These are phyloP conservation scores for Lithophane leautieri DNA, from an alignment of 2,888 invertebrate genomes.

Conservation along the genomic window DNA sequence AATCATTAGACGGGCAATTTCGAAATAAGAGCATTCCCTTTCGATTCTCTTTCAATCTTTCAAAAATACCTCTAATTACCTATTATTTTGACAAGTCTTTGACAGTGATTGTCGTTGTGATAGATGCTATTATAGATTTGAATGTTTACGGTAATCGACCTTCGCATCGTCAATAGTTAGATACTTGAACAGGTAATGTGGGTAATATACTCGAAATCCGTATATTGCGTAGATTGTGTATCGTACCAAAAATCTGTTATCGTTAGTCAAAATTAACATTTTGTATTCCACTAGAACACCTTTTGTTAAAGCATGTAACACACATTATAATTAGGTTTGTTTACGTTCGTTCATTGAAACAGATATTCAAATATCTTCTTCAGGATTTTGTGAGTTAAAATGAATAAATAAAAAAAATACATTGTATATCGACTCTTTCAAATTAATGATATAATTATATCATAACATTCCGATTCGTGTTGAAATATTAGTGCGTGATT, in stretches of 20 bases:
- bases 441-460: neutral
- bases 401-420: neutral
- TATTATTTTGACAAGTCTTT: neutral
- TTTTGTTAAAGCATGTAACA: constrained; percentile 18
- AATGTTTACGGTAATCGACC: neutral
- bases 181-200: neutral
- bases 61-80: no score
- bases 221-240: neutral
- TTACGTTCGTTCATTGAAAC: neutral
- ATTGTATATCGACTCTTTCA: neutral
- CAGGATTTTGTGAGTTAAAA: neutral
- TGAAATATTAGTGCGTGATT: neutral
- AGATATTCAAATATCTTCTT: neutral
- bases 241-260: neutral
- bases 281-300: neutral
- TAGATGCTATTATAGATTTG: neutral
- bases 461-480: neutral
- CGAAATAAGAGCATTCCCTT: no score
- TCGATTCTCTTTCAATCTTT: no score
- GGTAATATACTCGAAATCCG: neutral
- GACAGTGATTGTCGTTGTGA: neutral
- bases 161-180: neutral
- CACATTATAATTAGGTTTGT: neutral
- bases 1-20: neutral
- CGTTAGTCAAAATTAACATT: neutral